phyloP scores from a whole-genome alignment of 2,113 vertebrate genomes.

The Aegithalos caudatus region DNA sequence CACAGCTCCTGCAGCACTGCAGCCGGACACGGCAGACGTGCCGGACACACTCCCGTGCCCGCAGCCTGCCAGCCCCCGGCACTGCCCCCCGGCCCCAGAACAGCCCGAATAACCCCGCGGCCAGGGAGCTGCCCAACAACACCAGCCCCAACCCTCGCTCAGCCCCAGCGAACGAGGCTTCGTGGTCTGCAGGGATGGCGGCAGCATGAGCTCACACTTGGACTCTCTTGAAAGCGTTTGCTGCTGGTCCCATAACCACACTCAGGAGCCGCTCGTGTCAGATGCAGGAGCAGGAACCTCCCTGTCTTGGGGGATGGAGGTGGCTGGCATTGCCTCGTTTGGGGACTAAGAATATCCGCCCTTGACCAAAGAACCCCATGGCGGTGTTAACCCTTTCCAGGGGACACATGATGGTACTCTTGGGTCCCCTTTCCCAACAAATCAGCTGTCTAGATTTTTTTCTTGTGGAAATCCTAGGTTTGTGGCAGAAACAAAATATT shows the following conservation, averaged over 20 bases:
- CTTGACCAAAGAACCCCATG: neutral
- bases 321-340: neutral
- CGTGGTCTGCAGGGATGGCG: slow-evolving; percentile 48
- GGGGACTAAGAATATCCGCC: neutral
- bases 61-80: neutral
- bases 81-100: neutral
- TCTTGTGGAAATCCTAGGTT: neutral
- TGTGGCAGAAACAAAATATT: neutral
- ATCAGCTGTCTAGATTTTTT: neutral
- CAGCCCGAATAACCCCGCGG: neutral
- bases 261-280: neutral
- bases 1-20: neutral
- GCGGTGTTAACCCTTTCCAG: neutral
- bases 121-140: neutral
- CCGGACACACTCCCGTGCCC: neutral
- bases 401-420: neutral
- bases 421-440: neutral
- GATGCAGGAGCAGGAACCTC: slow-evolving; percentile 19
- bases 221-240: slow-evolving; percentile 43
- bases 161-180: neutral
- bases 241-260: slow-evolving; percentile 33
- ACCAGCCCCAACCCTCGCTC: neutral
- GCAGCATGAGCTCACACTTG: slow-evolving; percentile 66
- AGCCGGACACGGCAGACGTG: neutral
- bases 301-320: neutral